Evolutionary conservation across 2,797 vertebrate species (phyloP), one percentile per base, ranked within the genome.

Genomic region (Mus spretus): DNA sequence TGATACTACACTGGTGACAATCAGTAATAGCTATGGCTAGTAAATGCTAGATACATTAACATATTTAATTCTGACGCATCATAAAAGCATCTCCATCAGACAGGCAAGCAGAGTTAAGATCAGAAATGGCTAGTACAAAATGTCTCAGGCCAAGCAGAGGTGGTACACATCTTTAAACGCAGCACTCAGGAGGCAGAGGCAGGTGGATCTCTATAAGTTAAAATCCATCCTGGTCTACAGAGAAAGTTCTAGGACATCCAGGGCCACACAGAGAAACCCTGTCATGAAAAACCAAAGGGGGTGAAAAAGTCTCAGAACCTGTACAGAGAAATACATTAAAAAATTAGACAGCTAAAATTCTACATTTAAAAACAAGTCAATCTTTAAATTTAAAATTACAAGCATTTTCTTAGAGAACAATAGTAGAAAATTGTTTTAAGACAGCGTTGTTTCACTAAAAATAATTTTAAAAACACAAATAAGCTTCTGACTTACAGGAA

Each of bases 401-500:
- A 65, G n/a, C 4, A 81, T 96, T 89, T 94, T 83, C 91, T 87
- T 84, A 80, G 22, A 95, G n/a, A 88, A 92, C 1, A 53, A 40
- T 6, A 82, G n/a, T 3, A 95, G 4, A 34, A 12, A 44, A 78
- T 28, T 96, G 59, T 90, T 6, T n/a, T 78, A 90, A 87, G 72
- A 92, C 77, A 87, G 91, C 53, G 22, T 72, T 80, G 86, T 1
- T 1, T 40, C 15, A 88, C 63, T 80, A 81, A n/a, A 47, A 53
- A 26, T 31, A 87, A 55, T n/a, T 86, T 72, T 10, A 31, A 87
- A 63, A 89, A 94, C 34, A 93, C 7, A 85, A 79, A 95, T 65
- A 94, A 70, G 72, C 85, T 97, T 93, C 6, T 59, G 91, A 98
- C 99, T 98, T 99, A 99, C 99, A 98, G 99, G 99, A 98, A 99